Evolutionary conservation across 2,888 invertebrate genomes (phyloP), one percentile per base, ranked within the genome.

Genomic region (Brassicogethes aeneus): DNA sequence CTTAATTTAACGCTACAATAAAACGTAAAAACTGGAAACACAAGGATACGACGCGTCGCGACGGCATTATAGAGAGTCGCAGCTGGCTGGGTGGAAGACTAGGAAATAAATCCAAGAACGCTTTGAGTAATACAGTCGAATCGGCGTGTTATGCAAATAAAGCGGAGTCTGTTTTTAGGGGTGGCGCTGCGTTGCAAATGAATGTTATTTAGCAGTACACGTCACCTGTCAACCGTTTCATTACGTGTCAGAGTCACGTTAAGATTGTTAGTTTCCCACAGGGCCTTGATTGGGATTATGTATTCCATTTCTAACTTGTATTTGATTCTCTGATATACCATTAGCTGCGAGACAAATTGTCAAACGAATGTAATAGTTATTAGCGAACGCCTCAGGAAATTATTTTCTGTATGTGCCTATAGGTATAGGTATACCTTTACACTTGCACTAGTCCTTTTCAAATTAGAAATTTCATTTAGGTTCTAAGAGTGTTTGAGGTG

Each of bases 171-270:
- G 5, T 23, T 23, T 23, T 10, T 10, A 23, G 23, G 10, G 23
- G 23, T 7, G 23, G 23, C 5, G 23, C 5, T 10, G 23, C 5
- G 23, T 7, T 5, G 23, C 23, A 10, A 23, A 23, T 7, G 5
- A 10, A 5, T 5, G 5, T 23, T 10, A 23, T 23, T 23, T 23
- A 10, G 23, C 23, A 5, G 23, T 23, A 10, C 58, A 57, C 57
- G 61, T 60, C 61, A 59, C 61, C 61, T 54, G 60, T 62, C 64
- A 61, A 55, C 50, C 55, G 55, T 57, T 63, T 64, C 61, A 61
- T 62, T 61, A 57, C 58, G 50, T 59, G 60, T 60, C 61, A 60
- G 52, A 51, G 51, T 52, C 59, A 56, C 54, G 53, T 55, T 54
- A 53, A 61, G 57, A 60, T 60, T 59, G 57, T 58, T 57, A 54